Conservation (phyloP, 2,113 vertebrate genomes). For the Seriola quinqueradiata region DNA sequence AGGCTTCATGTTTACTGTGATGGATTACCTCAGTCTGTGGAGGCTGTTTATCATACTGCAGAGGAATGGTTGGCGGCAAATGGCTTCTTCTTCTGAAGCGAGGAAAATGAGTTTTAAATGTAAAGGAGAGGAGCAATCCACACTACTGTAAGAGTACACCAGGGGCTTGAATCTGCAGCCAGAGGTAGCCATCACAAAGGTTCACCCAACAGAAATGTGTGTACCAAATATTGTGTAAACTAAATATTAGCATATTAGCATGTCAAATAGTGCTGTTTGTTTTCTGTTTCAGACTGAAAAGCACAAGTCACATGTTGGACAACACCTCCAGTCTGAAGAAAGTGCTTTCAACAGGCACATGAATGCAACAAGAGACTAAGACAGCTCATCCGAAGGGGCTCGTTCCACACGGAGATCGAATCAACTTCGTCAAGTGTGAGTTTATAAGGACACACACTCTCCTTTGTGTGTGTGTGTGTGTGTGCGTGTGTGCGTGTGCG, state of each 20-base stretch:
- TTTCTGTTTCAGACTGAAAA: conserved; percentile 44
- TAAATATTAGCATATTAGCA: neutral
- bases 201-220: neutral
- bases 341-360: neutral
- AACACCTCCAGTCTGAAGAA: neutral
- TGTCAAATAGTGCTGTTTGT: neutral
- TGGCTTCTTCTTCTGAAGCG: conserved; percentile 40
- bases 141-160: neutral
- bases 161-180: neutral
- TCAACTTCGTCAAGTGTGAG: conserved; percentile 40
- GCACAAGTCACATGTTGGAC: neutral
- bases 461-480: neutral
- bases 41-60: conserved; percentile 40
- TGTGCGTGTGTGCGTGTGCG: too few relatives aligned
- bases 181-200: neutral
- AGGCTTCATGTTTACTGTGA: conserved; percentile 57
- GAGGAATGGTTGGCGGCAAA: conserved; percentile 44
- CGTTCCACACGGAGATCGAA: neutral
- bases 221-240: too few relatives aligned
- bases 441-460: neutral
- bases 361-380: neutral
- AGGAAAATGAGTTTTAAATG: conserved; percentile 29
- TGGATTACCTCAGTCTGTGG: conserved; percentile 57
- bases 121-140: neutral
- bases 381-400: neutral